phyloP scores from a whole-genome alignment of 2,888 invertebrate species.

The Lydus trimaculatus region DNA sequence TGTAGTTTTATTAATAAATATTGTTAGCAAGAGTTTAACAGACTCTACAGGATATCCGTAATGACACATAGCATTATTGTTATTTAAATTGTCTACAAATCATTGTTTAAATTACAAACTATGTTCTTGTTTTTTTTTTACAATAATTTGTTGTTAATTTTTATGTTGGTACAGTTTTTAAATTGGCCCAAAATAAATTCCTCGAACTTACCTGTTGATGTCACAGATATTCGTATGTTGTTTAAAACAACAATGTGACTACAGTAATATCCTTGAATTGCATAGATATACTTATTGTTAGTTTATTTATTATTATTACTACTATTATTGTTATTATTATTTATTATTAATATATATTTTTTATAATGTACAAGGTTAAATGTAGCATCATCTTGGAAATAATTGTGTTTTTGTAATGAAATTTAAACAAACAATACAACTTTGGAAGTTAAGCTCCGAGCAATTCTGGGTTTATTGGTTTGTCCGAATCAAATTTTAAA shows the following conservation, averaged over 20 bases:
- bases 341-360: not conserved
- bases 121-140: not conserved
- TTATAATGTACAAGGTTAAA: not conserved
- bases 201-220: not conserved
- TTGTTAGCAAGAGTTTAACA: not conserved
- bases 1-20: not conserved
- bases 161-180: not conserved
- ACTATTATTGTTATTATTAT: not conserved
- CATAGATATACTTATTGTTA: too few species aligned
- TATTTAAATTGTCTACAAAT: slow-evolving; percentile 1
- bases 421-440: not conserved
- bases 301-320: not conserved
- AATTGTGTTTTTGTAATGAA: not conserved
- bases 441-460: not conserved
- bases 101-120: slow-evolving; percentile 6
- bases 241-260: not conserved
- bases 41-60: slow-evolving; percentile 14
- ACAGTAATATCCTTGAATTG: slow-evolving; percentile 11
- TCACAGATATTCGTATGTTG: not conserved
- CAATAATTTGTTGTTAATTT: not conserved
- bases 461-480: not conserved
- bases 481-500: not conserved
- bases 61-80: slow-evolving; percentile 11
- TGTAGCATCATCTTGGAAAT: not conserved
- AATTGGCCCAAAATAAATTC: not conserved